Percentiles rank a stretch among this genome's conserved stretches.
phyloP scores from a whole-genome alignment of 1,140 invertebrate genomes.

The Ceratina calcarata region DNA sequence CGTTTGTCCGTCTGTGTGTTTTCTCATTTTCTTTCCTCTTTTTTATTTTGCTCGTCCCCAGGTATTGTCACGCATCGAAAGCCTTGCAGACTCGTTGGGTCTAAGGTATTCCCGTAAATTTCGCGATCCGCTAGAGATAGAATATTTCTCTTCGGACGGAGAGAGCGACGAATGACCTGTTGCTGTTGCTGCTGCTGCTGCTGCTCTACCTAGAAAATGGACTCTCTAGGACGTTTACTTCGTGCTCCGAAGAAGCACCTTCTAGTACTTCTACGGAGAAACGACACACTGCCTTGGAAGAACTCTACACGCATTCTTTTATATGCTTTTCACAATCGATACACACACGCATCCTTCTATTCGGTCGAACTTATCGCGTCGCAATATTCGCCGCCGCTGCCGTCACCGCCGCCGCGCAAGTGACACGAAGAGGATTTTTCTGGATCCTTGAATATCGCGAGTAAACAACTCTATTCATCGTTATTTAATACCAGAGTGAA shows the following conservation, averaged over 20 bases:
- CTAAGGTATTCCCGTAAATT: slow-evolving; percentile 86
- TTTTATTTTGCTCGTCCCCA: slow-evolving; percentile 61
- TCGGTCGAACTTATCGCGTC: not conserved
- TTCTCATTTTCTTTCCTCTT: not conserved
- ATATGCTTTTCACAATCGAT: slow-evolving; percentile 30
- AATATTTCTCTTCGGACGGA: slow-evolving; percentile 80
- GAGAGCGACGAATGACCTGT: slow-evolving; percentile 77
- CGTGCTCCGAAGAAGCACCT: slow-evolving; percentile 32
- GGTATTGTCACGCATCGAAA: slow-evolving; percentile 86
- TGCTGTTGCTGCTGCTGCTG: not conserved
- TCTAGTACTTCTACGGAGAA: slow-evolving; percentile 21
- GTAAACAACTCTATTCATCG: not conserved
- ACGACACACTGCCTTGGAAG: slow-evolving; percentile 41
- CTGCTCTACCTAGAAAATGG: slow-evolving; percentile 58
- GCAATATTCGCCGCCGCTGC: no score
- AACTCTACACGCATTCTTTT: slow-evolving; percentile 46
- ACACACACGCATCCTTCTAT: not conserved
- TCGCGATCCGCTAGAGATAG: slow-evolving; percentile 82
- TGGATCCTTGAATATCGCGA: not conserved
- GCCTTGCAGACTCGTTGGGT: slow-evolving; percentile 86
- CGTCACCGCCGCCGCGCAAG: no score
- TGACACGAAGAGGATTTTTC: not conserved
- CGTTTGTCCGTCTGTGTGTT: no score
- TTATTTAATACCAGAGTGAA: not conserved
- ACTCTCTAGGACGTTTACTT: slow-evolving; percentile 51